Conservation (phyloP, 2,888 invertebrate genomes). For the Frankliniella fusca region DNA sequence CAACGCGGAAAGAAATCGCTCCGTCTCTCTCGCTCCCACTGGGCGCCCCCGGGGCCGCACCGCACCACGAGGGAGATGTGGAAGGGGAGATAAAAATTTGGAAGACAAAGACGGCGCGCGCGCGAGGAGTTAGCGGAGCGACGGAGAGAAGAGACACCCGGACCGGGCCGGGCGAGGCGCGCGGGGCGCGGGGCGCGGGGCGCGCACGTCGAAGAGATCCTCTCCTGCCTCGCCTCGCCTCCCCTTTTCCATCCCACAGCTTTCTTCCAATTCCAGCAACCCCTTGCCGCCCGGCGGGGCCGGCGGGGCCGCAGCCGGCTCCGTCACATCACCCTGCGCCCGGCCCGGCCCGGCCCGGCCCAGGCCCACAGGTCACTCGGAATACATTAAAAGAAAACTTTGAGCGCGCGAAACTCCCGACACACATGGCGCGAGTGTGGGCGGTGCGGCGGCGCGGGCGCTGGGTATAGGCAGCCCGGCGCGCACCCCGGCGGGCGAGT, state of each 20-base stretch:
- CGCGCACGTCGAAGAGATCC: neutral
- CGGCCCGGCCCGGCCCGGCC: neutral
- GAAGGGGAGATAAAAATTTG: slow-evolving; percentile 23
- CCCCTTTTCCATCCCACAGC: neutral
- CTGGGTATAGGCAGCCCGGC: neutral
- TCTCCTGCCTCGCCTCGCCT: neutral
- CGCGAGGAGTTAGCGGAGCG: neutral
- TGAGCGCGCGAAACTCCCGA: too few species aligned
- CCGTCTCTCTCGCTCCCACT: slow-evolving; percentile 1
- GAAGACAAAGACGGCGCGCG: neutral
- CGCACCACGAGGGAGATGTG: neutral
- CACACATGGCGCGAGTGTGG: neutral
- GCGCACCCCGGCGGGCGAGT: neutral
- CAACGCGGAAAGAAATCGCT: neutral
- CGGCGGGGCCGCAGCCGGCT: neutral
- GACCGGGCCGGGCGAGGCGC: too few species aligned
- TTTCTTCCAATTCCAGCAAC: slow-evolving; percentile 1
- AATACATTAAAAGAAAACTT: too few species aligned
- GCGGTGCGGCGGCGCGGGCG: neutral
- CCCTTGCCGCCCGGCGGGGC: neutral
- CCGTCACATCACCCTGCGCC: neutral
- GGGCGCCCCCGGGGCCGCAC: neutral
- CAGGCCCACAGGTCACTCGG: neutral
- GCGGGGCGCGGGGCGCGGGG: neutral
- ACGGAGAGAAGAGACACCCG: neutral